These are phyloP conservation scores for Agapostemon virescens DNA, from an alignment of 2,888 invertebrate species.

Conservation along the genomic window DNA sequence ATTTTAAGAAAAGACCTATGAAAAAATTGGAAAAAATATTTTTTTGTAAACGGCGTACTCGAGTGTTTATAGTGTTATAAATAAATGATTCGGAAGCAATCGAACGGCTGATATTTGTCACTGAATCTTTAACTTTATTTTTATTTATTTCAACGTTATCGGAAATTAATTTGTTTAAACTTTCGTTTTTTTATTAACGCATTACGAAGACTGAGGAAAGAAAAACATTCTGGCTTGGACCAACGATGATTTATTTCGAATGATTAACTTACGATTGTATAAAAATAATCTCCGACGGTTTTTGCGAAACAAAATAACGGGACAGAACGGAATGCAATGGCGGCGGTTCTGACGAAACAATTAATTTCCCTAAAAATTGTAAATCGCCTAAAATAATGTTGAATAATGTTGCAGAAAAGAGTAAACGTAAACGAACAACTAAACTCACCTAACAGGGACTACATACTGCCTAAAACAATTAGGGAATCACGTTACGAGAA, in stretches of 20 bases:
- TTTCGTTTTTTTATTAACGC: background rate
- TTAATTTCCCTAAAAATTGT: background rate
- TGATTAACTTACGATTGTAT: background rate
- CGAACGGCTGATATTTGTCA: constrained; percentile 11
- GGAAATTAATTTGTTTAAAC: background rate
- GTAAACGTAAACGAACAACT: background rate
- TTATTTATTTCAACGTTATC: background rate
- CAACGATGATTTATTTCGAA: background rate
- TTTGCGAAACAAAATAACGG: background rate
- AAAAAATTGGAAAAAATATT: constrained; percentile 18
- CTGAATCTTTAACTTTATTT: background rate
- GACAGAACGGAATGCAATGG: background rate
- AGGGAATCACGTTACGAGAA: constrained; percentile 11
- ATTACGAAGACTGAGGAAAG: background rate
- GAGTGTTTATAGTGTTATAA: constrained; percentile 34
- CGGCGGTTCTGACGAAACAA: background rate
- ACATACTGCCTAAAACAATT: constrained; percentile 5
- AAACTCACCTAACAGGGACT: background rate
- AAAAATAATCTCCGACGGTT: background rate
- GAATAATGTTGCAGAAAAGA: background rate
- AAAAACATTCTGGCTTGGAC: background rate
- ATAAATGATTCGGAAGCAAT: constrained; percentile 26
- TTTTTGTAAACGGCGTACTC: constrained; percentile 43
- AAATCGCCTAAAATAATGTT: background rate
- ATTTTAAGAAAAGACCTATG: constrained; percentile 22